Percentiles rank a stretch among this genome's conserved stretches.
These are phyloP conservation scores for Phalera bucephala DNA, from an alignment of 2,888 invertebrate species.

Conservation along the genomic window DNA sequence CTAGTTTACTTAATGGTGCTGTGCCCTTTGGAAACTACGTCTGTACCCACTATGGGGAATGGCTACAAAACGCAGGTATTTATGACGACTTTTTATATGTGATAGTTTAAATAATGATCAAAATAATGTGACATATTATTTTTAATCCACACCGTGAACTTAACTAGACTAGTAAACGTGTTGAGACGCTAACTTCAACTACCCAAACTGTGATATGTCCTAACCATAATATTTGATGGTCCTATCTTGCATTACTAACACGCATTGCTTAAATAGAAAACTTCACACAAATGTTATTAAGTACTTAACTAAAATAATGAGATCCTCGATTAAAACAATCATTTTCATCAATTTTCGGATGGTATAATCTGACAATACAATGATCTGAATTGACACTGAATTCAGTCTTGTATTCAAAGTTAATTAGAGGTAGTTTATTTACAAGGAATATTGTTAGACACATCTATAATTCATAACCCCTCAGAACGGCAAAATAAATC, in stretches of 20 bases:
- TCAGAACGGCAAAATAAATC: no score
- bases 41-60: no score
- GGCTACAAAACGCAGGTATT: no score
- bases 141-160: no score
- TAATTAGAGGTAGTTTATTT: conserved; percentile 72
- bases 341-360: conserved; percentile 29
- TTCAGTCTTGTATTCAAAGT: conserved; percentile 79
- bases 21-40: no score
- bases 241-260: conserved; percentile 7
- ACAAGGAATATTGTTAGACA: conserved; percentile 51
- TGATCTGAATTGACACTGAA: conserved; percentile 80
- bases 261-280: conserved; percentile 7
- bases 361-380: conserved; percentile 32
- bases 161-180: conserved; percentile 5
- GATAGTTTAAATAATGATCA: no score
- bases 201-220: conserved; percentile 33
- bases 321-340: conserved; percentile 11
- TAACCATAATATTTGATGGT: conserved; percentile 17
- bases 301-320: conserved; percentile 5
- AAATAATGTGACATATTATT: no score
- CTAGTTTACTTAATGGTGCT: no score
- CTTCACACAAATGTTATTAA: background rate
- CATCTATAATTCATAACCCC: no score
- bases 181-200: conserved; percentile 14
- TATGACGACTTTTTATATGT: no score